A percentile compares a stretch with the other conserved stretches of the same genome.
phyloP scores from a whole-genome alignment of 2,797 vertebrate genomes.

The Enteromius radiatus region DNA sequence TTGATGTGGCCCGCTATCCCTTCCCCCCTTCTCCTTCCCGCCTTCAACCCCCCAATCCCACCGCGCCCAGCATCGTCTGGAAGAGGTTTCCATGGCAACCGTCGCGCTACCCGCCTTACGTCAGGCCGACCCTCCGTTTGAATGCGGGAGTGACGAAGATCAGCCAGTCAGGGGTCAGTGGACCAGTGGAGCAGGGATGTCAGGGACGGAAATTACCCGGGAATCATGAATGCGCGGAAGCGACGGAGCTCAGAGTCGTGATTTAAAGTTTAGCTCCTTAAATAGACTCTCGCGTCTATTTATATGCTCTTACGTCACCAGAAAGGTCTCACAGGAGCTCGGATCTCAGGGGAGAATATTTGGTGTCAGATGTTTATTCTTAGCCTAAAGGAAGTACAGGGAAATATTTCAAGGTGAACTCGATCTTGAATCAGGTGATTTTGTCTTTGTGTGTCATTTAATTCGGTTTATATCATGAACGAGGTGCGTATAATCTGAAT shows the following conservation, averaged over 20 bases:
- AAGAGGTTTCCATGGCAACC: slow-evolving; percentile 82
- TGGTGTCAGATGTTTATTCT: not conserved
- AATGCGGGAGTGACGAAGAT: slow-evolving; percentile 53
- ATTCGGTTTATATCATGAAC: not conserved
- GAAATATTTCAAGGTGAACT: not conserved
- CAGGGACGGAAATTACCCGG: not conserved
- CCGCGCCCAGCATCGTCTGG: slow-evolving; percentile 73
- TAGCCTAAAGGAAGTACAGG: too few species aligned
- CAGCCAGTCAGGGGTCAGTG: slow-evolving; percentile 46
- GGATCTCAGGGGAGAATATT: not conserved
- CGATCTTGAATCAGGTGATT: not conserved
- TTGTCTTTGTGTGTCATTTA: not conserved
- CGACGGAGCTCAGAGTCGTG: not conserved
- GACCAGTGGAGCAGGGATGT: slow-evolving; percentile 14
- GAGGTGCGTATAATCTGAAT: not conserved
- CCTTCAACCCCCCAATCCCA: slow-evolving; percentile 63
- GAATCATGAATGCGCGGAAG: not conserved
- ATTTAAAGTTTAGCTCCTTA: slow-evolving; percentile 8
- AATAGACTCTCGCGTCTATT: slow-evolving; percentile 28
- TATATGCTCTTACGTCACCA: slow-evolving; percentile 6
- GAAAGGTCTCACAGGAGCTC: not conserved
- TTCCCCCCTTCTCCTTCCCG: slow-evolving; percentile 63
- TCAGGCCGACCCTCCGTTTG: slow-evolving; percentile 77
- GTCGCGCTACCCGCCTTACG: slow-evolving; percentile 81
- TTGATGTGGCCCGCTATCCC: slow-evolving; percentile 61